Percentiles rank a stretch among this genome's conserved stretches.
Conservation (phyloP, 2,113 vertebrate genomes). For the Hoplias malabaricus region DNA sequence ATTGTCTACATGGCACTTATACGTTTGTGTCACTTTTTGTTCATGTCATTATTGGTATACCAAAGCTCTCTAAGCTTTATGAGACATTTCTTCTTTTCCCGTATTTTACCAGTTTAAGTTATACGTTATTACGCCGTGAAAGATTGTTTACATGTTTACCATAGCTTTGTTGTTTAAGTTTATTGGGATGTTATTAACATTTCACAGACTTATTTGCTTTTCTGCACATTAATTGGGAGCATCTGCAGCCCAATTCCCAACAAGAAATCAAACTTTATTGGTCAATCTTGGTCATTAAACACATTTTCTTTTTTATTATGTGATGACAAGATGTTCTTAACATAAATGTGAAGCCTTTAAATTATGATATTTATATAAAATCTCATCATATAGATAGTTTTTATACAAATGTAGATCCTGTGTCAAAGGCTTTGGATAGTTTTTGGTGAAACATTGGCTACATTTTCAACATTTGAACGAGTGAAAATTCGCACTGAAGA, state of each 20-base stretch:
- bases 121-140: constrained; percentile 40
- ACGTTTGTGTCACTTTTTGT: constrained; percentile 63
- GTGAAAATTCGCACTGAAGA: constrained; percentile 38
- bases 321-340: constrained; percentile 39
- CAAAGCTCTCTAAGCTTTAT: constrained; percentile 74
- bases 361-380: constrained; percentile 54
- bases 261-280: not conserved
- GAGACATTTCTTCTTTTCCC: constrained; percentile 57
- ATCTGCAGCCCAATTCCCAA: not conserved
- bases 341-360: constrained; percentile 53
- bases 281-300: constrained; percentile 18
- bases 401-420: constrained; percentile 37
- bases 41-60: constrained; percentile 69
- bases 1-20: constrained; percentile 69
- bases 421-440: constrained; percentile 31
- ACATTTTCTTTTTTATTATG: constrained; percentile 21
- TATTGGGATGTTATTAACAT: constrained; percentile 34
- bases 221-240: not conserved
- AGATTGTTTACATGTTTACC: constrained; percentile 67
- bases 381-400: constrained; percentile 39
- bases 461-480: constrained; percentile 31
- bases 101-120: constrained; percentile 56
- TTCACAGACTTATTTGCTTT: constrained; percentile 19
- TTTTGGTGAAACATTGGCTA: constrained; percentile 29
- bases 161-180: constrained; percentile 42